phyloP scores from a whole-genome alignment of 1,140 invertebrate species.

The Piezodorus guildinii region DNA sequence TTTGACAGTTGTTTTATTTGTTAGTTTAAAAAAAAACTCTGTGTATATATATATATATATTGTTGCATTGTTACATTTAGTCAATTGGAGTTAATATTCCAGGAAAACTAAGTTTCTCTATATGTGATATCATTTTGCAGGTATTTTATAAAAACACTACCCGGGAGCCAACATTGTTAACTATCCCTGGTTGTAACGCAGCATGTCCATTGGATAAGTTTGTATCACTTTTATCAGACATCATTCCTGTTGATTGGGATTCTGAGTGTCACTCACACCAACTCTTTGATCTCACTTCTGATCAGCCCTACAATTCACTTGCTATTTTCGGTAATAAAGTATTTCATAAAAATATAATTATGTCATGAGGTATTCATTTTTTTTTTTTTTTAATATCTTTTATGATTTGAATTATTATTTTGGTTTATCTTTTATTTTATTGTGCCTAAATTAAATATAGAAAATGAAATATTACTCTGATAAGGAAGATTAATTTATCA shows the following conservation, averaged over 20 bases:
- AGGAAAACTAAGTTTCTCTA: no score
- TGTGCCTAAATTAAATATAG: no score
- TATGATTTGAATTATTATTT: no score
- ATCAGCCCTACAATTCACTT: constrained; percentile 22
- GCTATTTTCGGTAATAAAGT: constrained; percentile 22
- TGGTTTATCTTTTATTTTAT: no score
- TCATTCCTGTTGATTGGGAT: constrained; percentile 44
- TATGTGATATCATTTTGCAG: constrained; percentile 33
- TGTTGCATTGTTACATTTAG: background rate
- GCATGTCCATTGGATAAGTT: constrained; percentile 47
- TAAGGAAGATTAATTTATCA: no score
- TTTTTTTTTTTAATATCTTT: no score
- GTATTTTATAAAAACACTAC: constrained; percentile 51
- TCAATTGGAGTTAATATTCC: no score
- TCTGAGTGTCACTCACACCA: constrained; percentile 37
- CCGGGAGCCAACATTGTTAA: constrained; percentile 37
- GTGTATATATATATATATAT: constrained; percentile 5
- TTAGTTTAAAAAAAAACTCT: background rate
- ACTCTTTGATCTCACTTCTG: constrained; percentile 13
- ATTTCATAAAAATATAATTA: background rate
- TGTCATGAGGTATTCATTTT: no score
- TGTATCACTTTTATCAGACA: constrained; percentile 37
- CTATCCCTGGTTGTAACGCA: constrained; percentile 44
- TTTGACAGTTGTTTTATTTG: constrained; percentile 9
- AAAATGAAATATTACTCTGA: no score